These are phyloP conservation scores for Venustoraphidia nigricollis DNA, from an alignment of 2,888 invertebrate genomes.

Conservation along the genomic window DNA sequence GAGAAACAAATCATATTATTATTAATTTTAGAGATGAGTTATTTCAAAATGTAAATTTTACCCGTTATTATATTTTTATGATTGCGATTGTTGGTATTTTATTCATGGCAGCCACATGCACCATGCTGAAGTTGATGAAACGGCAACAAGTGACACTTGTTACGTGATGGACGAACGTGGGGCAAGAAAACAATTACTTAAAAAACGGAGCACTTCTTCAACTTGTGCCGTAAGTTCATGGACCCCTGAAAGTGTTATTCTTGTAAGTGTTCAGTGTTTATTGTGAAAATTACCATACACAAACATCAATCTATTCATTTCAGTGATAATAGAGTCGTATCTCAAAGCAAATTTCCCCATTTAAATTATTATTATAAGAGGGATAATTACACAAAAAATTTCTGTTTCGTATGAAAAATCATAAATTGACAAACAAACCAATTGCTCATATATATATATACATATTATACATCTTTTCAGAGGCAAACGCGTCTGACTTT, in stretches of 20 bases:
- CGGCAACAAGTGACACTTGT: slow-evolving; percentile 41
- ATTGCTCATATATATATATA: too few species aligned
- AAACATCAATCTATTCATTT: neutral
- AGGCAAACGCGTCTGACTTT: too few species aligned
- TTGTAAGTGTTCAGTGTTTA: neutral
- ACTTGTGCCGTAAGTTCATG: slow-evolving; percentile 56
- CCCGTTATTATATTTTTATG: slow-evolving; percentile 6
- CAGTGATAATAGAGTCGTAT: too few species aligned
- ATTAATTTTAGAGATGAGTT: neutral
- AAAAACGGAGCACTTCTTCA: slow-evolving; percentile 78
- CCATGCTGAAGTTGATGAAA: slow-evolving; percentile 44
- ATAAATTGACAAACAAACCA: too few species aligned
- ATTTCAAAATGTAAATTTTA: neutral
- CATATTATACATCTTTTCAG: too few species aligned
- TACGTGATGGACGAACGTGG: slow-evolving; percentile 61
- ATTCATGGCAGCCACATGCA: slow-evolving; percentile 47
- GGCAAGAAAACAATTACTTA: slow-evolving; percentile 67
- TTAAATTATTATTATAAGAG: too few species aligned
- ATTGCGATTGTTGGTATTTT: neutral
- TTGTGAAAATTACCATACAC: slow-evolving; percentile 1
- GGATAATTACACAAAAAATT: too few species aligned
- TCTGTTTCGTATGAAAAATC: too few species aligned
- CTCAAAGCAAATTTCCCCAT: too few species aligned
- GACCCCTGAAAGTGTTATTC: neutral
- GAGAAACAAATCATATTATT: neutral